These are phyloP conservation scores for Ormyrus thymus DNA, from an alignment of 2,888 invertebrate genomes.

Conservation along the genomic window DNA sequence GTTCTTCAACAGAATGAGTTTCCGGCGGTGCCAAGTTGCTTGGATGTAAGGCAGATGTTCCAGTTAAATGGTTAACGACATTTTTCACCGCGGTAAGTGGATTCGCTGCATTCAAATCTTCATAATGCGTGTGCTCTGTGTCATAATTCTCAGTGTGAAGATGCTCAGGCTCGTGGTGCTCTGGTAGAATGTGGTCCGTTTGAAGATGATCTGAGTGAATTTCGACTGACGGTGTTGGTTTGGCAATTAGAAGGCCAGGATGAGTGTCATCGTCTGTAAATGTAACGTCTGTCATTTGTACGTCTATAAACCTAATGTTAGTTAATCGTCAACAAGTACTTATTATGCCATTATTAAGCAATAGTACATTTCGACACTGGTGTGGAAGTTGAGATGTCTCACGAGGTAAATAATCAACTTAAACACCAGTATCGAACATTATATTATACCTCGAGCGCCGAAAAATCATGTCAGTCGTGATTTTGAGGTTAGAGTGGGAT, in stretches of 20 bases:
- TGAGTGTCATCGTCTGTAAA: conserved; percentile 69
- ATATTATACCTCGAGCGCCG: too few relatives aligned
- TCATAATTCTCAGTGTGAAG: conserved; percentile 35
- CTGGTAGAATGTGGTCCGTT: conserved; percentile 28
- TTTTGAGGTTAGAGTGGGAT: too few relatives aligned
- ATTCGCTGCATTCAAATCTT: conserved; percentile 22
- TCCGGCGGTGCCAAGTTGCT: background rate
- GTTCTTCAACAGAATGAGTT: background rate
- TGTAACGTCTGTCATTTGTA: conserved; percentile 69
- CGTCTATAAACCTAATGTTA: conserved; percentile 21
- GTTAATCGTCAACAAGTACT: conserved; percentile 10
- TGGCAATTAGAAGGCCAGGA: conserved; percentile 72
- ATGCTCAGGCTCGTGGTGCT: conserved; percentile 18
- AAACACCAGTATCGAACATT: too few relatives aligned
- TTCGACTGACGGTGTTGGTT: conserved; percentile 63
- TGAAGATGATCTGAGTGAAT: conserved; percentile 33
- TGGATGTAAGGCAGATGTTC: conserved; percentile 1
- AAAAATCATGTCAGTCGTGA: too few relatives aligned
- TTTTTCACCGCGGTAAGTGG: conserved; percentile 3
- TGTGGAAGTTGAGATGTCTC: too few relatives aligned
- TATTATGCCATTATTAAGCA: too few relatives aligned
- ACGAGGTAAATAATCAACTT: too few relatives aligned
- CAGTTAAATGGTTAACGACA: conserved; percentile 3
- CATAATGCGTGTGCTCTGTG: conserved; percentile 3
- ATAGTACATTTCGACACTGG: too few relatives aligned